Conservation (phyloP, 2,113 vertebrate genomes). For the Struthio camelus region DNA sequence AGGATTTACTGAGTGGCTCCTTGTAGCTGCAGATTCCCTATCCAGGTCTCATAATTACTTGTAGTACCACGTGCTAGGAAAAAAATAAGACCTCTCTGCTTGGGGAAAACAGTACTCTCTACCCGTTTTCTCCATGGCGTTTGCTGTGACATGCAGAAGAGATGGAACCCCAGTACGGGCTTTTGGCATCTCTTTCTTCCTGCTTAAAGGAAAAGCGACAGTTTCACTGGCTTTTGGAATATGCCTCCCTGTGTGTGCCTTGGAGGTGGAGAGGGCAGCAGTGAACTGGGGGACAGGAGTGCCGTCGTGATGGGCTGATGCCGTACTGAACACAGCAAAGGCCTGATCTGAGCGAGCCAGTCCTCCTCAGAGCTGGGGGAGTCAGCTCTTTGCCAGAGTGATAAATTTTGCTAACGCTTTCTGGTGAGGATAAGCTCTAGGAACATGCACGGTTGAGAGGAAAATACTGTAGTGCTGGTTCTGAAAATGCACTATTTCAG, state of each 20-base stretch:
- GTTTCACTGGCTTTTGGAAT: neutral
- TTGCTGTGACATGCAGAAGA: neutral
- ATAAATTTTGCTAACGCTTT: neutral
- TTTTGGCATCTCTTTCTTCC: neutral
- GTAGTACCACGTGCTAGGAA: neutral
- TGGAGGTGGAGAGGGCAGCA: neutral
- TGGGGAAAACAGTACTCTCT: neutral
- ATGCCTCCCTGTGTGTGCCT: neutral
- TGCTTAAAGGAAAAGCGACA: neutral
- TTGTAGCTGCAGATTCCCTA: neutral
- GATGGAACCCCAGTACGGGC: rapidly evolving
- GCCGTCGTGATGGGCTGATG: rapidly evolving
- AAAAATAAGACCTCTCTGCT: neutral
- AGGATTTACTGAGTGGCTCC: neutral
- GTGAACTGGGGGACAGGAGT: neutral
- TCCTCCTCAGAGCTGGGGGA: neutral
- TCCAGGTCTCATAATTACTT: neutral
- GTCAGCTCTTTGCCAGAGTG: neutral
- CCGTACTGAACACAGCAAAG: neutral
- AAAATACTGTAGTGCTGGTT: neutral
- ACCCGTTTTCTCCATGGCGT: rapidly evolving
- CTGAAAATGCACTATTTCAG: neutral
- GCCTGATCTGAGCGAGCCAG: neutral
- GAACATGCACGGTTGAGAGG: neutral
- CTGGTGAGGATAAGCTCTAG: neutral